Conservation (phyloP, 2,113 vertebrate genomes). For the Connochaetes taurinus region DNA sequence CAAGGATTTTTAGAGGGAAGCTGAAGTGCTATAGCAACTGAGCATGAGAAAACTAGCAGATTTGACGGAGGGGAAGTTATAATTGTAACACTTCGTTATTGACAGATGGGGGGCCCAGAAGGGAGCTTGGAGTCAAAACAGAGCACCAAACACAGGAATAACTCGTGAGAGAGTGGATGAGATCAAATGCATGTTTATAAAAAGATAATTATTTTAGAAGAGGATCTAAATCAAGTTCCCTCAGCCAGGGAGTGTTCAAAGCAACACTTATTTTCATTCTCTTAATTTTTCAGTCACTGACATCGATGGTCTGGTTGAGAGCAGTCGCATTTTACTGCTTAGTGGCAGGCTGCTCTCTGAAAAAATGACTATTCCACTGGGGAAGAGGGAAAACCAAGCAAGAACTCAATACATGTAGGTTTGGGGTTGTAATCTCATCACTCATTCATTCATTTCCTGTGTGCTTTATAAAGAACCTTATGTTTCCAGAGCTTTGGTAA, state of each 20-base stretch:
- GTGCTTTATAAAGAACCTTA: not conserved
- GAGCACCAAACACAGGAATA: slow-evolving; percentile 72
- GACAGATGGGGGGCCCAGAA: slow-evolving; percentile 75
- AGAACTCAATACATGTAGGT: not conserved
- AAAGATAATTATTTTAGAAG: slow-evolving; percentile 70
- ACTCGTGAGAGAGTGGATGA: slow-evolving; percentile 60
- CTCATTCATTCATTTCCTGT: not conserved
- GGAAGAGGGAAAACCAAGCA: not conserved
- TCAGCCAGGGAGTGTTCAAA: slow-evolving; percentile 63
- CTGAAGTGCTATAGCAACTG: slow-evolving; percentile 68
- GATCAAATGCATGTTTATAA: slow-evolving; percentile 71
- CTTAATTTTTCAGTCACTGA: slow-evolving; percentile 44
- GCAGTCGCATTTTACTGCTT: not conserved
- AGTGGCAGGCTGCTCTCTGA: not conserved
- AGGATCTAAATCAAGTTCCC: slow-evolving; percentile 53
- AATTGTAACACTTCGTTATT: slow-evolving; percentile 70
- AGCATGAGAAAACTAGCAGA: slow-evolving; percentile 64
- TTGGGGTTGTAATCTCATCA: not conserved
- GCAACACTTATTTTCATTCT: slow-evolving; percentile 24
- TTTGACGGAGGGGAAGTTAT: slow-evolving; percentile 68
- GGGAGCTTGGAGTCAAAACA: slow-evolving; percentile 75
- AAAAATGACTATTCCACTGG: not conserved
- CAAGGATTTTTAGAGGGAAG: slow-evolving; percentile 59
- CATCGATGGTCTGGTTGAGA: not conserved
- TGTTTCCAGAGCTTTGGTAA: not conserved